A percentile compares a stretch with the other conserved stretches of the same genome.
These are phyloP conservation scores for Campylorhamphus procurvoides DNA, from an alignment of 2,113 vertebrate species.

Conservation along the genomic window DNA sequence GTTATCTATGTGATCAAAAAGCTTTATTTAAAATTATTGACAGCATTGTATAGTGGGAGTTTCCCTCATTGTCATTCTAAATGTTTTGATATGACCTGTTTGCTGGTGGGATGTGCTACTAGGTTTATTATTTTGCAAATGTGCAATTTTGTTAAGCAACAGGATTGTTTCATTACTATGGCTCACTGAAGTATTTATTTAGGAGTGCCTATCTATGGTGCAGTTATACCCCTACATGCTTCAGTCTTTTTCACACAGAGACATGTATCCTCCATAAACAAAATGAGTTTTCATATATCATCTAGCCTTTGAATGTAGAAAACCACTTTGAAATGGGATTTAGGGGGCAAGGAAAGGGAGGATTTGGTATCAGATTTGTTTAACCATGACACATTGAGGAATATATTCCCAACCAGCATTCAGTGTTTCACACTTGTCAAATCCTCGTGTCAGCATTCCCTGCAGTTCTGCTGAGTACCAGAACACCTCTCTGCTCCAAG, in stretches of 20 bases:
- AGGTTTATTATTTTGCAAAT: background rate
- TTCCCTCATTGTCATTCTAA: background rate
- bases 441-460: slow-evolving; percentile 10
- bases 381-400: background rate
- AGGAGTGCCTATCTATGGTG: background rate
- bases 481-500: slow-evolving; percentile 20
- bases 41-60: background rate
- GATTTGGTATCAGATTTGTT: background rate
- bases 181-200: background rate
- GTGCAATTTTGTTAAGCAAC: background rate
- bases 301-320: background rate
- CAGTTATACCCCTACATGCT: background rate
- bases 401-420: background rate
- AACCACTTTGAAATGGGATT: background rate
- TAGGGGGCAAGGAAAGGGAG: background rate
- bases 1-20: background rate
- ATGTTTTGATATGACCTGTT: background rate
- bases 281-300: background rate
- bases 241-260: background rate
- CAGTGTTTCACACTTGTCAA: background rate
- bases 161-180: background rate
- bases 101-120: fast-evolving
- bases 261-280: background rate
- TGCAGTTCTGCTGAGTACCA: background rate
- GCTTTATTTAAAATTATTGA: background rate